Evolutionary conservation across 2,888 invertebrate genomes (phyloP).

Genomic region (Aporophyla lueneburgensis): DNA sequence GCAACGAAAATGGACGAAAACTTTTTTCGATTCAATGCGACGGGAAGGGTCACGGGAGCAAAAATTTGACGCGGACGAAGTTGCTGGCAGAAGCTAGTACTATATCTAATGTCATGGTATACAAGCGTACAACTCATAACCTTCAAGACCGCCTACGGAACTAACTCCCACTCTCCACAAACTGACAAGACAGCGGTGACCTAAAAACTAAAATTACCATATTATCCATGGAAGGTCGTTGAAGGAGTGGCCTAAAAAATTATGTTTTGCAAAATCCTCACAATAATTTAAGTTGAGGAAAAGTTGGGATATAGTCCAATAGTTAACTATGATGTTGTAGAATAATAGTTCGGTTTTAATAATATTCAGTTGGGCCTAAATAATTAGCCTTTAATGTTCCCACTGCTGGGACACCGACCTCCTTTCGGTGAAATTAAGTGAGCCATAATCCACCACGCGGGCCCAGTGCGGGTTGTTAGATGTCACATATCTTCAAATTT

Average conservation of each 20-base stretch:
- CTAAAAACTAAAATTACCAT: background rate
- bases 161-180: slow-evolving; percentile 4
- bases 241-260: background rate
- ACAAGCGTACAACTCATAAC: background rate
- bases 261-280: background rate
- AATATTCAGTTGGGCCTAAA: too few species aligned
- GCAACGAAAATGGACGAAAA: too few species aligned
- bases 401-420: too few species aligned
- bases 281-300: background rate
- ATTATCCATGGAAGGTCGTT: slow-evolving; percentile 1
- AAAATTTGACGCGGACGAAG: too few species aligned
- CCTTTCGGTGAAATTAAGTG: too few species aligned
- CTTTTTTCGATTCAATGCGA: too few species aligned
- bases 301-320: background rate
- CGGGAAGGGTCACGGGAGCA: too few species aligned
- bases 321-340: background rate
- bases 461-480: too few species aligned
- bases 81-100: too few species aligned
- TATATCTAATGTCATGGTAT: slow-evolving; percentile 4
- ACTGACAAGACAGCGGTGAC: slow-evolving; percentile 25
- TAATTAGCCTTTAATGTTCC: too few species aligned
- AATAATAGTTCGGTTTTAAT: background rate
- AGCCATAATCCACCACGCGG: too few species aligned
- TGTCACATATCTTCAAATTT: too few species aligned
- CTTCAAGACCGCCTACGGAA: slow-evolving; percentile 6